A percentile compares a stretch with the other conserved stretches of the same genome.
These are phyloP conservation scores for Peromyscus melanophrys DNA, from an alignment of 2,797 vertebrate species.

Conservation along the genomic window DNA sequence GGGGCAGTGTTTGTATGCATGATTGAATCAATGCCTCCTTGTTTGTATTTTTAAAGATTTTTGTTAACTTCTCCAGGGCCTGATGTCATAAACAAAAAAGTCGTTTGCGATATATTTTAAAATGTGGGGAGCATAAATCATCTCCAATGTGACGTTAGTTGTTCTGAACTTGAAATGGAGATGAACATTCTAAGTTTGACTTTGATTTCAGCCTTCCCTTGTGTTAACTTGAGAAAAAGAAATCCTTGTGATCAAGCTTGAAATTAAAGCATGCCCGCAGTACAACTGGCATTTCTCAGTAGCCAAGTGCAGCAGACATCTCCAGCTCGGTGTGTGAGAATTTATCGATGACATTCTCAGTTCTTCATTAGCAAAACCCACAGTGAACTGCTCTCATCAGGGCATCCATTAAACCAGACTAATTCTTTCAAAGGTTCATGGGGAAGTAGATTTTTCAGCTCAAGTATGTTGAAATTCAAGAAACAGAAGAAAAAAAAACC, in stretches of 20 bases:
- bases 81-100: slow-evolving; percentile 62
- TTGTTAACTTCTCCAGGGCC: slow-evolving; percentile 67
- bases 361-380: slow-evolving; percentile 41
- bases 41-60: slow-evolving; percentile 74
- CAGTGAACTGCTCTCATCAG: neutral
- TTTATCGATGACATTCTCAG: neutral
- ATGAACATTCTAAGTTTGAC: neutral
- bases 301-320: neutral
- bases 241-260: neutral
- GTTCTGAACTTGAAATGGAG: slow-evolving; percentile 62
- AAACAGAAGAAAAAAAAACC: neutral
- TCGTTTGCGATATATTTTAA: slow-evolving; percentile 66
- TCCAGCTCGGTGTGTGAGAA: neutral
- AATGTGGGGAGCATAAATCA: slow-evolving; percentile 49
- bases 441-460: neutral
- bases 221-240: neutral
- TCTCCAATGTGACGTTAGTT: slow-evolving; percentile 2
- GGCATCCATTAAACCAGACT: neutral
- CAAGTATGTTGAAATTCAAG: neutral
- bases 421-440: neutral
- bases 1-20: neutral
- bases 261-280: neutral
- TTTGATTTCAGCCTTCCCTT: slow-evolving; percentile 45
- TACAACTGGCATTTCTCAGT: neutral
- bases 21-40: slow-evolving; percentile 66